Conservation (phyloP, 2,797 vertebrate genomes). For the Oophaga sylvatica region DNA sequence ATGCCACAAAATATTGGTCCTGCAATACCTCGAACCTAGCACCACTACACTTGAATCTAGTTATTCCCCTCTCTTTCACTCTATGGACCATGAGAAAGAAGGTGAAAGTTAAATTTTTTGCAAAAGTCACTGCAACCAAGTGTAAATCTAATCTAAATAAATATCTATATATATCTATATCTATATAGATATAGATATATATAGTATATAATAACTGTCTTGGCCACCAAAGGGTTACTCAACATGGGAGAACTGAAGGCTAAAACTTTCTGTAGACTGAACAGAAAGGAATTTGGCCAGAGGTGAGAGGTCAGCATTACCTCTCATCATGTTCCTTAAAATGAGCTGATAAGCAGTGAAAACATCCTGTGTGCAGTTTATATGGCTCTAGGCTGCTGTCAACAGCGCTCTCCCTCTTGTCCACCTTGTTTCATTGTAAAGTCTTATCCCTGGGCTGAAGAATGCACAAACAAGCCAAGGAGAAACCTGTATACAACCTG, state of each 20-base stretch:
- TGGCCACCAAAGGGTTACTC: slow-evolving; percentile 36
- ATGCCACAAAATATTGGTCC: too few species aligned
- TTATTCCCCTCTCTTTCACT: not conserved
- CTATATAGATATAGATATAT: too few species aligned
- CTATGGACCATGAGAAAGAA: not conserved
- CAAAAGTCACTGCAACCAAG: not conserved
- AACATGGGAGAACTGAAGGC: slow-evolving; percentile 30
- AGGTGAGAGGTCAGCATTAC: slow-evolving; percentile 85
- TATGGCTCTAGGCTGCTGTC: slow-evolving; percentile 73
- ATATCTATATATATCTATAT: too few species aligned
- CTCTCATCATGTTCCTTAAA: slow-evolving; percentile 86
- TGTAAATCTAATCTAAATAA: too few species aligned
- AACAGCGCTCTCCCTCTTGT: slow-evolving; percentile 61
- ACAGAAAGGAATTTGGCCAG: slow-evolving; percentile 70
- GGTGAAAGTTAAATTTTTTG: not conserved
- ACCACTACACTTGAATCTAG: not conserved
- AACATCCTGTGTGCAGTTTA: slow-evolving; percentile 87
- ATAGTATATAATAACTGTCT: too few species aligned
- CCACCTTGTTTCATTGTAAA: slow-evolving; percentile 68
- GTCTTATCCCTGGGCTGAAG: slow-evolving; percentile 56
- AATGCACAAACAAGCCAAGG: slow-evolving; percentile 59
- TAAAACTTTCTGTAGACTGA: slow-evolving; percentile 54
- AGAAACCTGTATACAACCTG: slow-evolving; percentile 51
- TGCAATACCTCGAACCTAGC: not conserved
- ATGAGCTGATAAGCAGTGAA: slow-evolving; percentile 86